Evolutionary conservation across 2,113 vertebrate species (phyloP), one percentile per base, ranked within the genome.

Genomic region (Triplophysa rosa): DNA sequence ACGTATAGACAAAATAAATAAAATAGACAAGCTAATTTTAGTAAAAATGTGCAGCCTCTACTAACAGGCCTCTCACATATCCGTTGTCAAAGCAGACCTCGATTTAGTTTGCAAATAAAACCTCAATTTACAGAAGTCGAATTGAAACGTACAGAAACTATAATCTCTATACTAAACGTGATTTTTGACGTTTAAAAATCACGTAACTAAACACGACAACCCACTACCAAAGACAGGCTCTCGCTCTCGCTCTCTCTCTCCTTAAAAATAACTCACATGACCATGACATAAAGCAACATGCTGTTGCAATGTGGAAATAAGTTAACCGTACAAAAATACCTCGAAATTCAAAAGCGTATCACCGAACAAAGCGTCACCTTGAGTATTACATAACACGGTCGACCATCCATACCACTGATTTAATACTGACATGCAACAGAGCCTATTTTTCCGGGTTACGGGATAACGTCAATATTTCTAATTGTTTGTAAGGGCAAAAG

Each of bases 371-470:
- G 47, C 73, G 65, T 77, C 73, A 77, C 62, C 73, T 42, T 61
- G 19, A 54, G 24, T 16, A 76, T 65, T 77, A 17, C 61, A 23
- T 65, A 65, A 76, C 73, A 64, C 61, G 17, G 26, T 65, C 12
- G 8, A 73, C 23, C 71, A 74, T 45, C 73, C 49, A 42, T 61
- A 37, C 11, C 11, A 8, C 12, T 14, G 40, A 64, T 23, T 76
- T 21, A 9, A 8, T 17, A 65, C 7, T 1, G 5, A 8, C 19
- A 58, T 21, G 54, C n/a, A 21, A 21, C 19, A 58, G 19, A 19
- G 17, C 54, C 19, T 2, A 58, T 58, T 58, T 58, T 58, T n/a
- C 8, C 17, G 54, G 54, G 1, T n/a, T n/a, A 37, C 5, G 33
- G 6, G 33, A 1, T 8, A 37, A 37, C 33, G 29, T 29, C 29